Conservation (phyloP, 2,797 vertebrate genomes). For the Chaetophractus vellerosus region DNA sequence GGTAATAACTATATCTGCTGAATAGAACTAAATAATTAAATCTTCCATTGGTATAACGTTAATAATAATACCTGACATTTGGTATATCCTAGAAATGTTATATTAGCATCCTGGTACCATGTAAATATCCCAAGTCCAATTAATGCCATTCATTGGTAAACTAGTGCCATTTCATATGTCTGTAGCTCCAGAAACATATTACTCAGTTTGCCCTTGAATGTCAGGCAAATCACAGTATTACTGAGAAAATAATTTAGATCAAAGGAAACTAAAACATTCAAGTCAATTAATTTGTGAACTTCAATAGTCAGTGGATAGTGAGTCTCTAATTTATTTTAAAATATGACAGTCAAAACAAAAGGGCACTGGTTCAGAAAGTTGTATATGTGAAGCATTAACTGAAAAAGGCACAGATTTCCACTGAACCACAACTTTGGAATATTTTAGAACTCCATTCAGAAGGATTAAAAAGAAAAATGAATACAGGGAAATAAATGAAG, state of each 20-base stretch:
- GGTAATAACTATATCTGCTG: not conserved
- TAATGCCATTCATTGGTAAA: constrained; percentile 62
- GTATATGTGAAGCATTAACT: constrained; percentile 62
- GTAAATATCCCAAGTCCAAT: constrained; percentile 63
- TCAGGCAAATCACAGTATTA: constrained; percentile 73
- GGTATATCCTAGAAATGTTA: constrained; percentile 64
- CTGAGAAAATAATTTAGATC: constrained; percentile 79
- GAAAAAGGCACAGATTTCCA: constrained; percentile 65
- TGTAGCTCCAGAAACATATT: constrained; percentile 43
- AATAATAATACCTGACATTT: constrained; percentile 60
- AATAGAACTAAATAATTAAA: constrained; percentile 31
- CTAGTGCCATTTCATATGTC: not conserved
- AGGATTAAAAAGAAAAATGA: constrained; percentile 62
- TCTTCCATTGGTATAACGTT: not conserved
- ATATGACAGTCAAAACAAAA: constrained; percentile 71
- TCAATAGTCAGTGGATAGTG: constrained; percentile 78
- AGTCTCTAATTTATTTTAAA: constrained; percentile 80
- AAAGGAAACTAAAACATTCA: constrained; percentile 83
- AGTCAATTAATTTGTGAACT: constrained; percentile 85
- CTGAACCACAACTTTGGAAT: constrained; percentile 25
- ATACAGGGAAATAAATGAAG: constrained; percentile 61
- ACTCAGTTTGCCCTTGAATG: constrained; percentile 66
- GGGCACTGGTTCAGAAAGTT: constrained; percentile 25
- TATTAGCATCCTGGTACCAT: constrained; percentile 50
- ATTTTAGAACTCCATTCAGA: constrained; percentile 55